Conservation (phyloP, 2,797 vertebrate species). For the Diplodus sargus region DNA sequence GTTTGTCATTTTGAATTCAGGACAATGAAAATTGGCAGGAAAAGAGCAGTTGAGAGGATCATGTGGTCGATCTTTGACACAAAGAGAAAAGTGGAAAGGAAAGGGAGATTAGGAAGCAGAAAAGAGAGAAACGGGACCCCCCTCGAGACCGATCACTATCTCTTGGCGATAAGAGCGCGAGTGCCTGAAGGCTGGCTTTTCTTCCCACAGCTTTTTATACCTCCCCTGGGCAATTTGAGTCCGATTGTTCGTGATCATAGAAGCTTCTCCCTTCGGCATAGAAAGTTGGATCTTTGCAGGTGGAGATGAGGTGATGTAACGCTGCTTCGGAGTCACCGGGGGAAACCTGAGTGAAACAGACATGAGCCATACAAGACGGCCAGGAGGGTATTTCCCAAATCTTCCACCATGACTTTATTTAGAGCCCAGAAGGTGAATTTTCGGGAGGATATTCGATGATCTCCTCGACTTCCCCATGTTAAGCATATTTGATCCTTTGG, state of each 20-base stretch:
- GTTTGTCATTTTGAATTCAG: conserved; percentile 41
- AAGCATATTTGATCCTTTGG: conserved; percentile 2
- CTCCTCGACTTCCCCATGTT: not conserved
- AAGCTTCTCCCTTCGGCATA: conserved; percentile 66
- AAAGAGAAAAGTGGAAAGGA: conserved; percentile 47
- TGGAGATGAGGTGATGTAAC: conserved; percentile 63
- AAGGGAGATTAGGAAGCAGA: conserved; percentile 47
- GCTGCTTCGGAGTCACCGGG: conserved; percentile 32
- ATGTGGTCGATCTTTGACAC: conserved; percentile 30
- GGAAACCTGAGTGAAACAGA: conserved; percentile 42
- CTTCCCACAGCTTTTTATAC: conserved; percentile 72
- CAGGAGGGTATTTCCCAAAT: conserved; percentile 32
- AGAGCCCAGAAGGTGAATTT: conserved; percentile 25
- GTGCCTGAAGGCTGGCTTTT: conserved; percentile 74
- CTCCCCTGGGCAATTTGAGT: conserved; percentile 68
- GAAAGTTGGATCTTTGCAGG: conserved; percentile 65
- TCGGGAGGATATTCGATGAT: conserved; percentile 1
- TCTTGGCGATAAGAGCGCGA: conserved; percentile 72
- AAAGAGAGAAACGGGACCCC: conserved; percentile 68
- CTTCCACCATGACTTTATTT: conserved; percentile 15
- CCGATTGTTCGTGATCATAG: conserved; percentile 68
- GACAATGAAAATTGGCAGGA: conserved; percentile 33
- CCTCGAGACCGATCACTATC: conserved; percentile 73
- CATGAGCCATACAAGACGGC: conserved; percentile 5
- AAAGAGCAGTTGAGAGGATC: conserved; percentile 37